These are phyloP conservation scores for Pedionomus torquatus DNA, from an alignment of 2,113 vertebrate species.

Conservation along the genomic window DNA sequence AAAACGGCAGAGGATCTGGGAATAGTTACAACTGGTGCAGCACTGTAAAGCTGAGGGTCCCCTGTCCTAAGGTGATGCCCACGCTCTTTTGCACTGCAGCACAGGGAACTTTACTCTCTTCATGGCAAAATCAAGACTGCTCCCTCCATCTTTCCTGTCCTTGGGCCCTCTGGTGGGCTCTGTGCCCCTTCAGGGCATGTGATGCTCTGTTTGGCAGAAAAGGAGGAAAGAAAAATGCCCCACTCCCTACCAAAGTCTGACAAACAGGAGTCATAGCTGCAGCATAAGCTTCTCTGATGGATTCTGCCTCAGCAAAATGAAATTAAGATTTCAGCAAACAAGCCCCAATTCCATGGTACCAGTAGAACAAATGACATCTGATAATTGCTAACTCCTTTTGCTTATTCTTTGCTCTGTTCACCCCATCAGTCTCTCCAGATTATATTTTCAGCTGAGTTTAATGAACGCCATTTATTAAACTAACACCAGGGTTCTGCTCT, in stretches of 20 bases:
- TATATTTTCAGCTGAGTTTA: conserved; percentile 79
- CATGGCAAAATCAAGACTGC: background rate
- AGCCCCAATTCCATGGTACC: conserved; percentile 34
- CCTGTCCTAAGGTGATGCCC: background rate
- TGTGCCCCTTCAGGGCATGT: background rate
- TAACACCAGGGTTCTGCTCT: conserved; percentile 73
- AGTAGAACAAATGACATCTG: conserved; percentile 73
- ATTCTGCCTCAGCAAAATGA: conserved; percentile 67
- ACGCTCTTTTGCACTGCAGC: background rate
- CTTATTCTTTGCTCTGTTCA: conserved; percentile 75
- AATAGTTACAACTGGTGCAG: background rate
- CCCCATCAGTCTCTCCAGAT: conserved; percentile 76
- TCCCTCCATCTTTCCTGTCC: background rate
- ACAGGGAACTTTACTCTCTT: background rate
- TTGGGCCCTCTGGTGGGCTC: background rate
- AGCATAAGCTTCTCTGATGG: conserved; percentile 54
- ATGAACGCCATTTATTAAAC: conserved; percentile 80
- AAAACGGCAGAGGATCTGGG: background rate
- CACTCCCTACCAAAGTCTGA: background rate
- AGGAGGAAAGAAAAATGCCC: background rate
- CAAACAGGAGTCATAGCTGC: conserved; percentile 44
- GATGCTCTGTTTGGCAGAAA: background rate
- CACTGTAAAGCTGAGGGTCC: background rate
- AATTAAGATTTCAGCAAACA: conserved; percentile 79
- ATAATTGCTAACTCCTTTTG: conserved; percentile 73